These are phyloP conservation scores for Montipora cactus DNA, from an alignment of 64 coral and sea anemone genomes.

Conservation along the genomic window DNA sequence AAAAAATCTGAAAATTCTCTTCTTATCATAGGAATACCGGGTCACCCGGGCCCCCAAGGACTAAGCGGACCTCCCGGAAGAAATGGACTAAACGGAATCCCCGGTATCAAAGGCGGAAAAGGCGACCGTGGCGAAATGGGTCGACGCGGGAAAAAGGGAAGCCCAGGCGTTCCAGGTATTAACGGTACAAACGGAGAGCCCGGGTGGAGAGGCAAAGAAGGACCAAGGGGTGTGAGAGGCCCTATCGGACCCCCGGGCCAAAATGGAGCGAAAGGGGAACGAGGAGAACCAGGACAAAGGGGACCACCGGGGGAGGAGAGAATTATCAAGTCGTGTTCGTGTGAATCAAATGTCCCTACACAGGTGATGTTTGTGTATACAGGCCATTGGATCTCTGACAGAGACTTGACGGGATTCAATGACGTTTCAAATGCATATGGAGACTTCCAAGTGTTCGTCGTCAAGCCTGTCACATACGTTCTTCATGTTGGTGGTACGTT, in stretches of 20 bases:
- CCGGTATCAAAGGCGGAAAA: conserved; percentile 63
- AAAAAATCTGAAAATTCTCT: background rate
- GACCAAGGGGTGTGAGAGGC: conserved; percentile 81
- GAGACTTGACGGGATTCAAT: conserved; percentile 77
- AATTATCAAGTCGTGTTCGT: conserved; percentile 56
- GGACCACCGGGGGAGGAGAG: conserved; percentile 73
- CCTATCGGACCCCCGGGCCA: conserved; percentile 55
- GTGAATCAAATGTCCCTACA: conserved; percentile 74
- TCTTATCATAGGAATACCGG: conserved; percentile 74
- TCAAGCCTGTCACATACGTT: conserved; percentile 82
- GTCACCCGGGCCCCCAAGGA: conserved; percentile 69
- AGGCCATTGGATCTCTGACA: conserved; percentile 84
- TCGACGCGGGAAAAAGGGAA: conserved; percentile 69
- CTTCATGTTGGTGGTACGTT: conserved; percentile 87
- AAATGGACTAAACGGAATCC: conserved; percentile 87
- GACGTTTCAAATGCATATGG: conserved; percentile 76
- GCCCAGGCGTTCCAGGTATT: conserved; percentile 57
- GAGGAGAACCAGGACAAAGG: conserved; percentile 56
- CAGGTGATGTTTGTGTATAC: conserved; percentile 81
- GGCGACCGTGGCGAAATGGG: conserved; percentile 64
- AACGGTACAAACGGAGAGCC: conserved; percentile 89
- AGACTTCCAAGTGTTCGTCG: conserved; percentile 71
- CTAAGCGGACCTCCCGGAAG: conserved; percentile 84
- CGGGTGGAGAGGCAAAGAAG: conserved; percentile 88
- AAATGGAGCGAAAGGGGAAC: conserved; percentile 48